Conservation (phyloP, 2,888 invertebrate genomes). For the Octonoba sinensis region DNA sequence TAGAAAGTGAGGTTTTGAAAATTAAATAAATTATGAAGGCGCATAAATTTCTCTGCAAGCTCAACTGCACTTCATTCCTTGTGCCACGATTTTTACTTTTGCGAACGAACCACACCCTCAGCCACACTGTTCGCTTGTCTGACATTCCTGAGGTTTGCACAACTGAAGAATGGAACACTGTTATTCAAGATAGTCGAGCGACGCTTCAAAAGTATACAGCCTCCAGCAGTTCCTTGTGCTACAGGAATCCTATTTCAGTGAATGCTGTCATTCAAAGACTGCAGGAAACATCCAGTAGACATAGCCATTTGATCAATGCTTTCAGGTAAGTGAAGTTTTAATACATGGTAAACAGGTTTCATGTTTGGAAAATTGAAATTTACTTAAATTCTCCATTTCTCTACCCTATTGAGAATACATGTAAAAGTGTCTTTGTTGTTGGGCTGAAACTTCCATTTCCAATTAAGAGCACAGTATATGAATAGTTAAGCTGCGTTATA, state of each 20-base stretch:
- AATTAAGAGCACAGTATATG: too few species aligned
- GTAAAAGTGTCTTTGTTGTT: too few species aligned
- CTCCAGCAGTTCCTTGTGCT: background rate
- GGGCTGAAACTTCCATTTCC: too few species aligned
- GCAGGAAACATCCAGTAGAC: slow-evolving; percentile 13
- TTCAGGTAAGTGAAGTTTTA: slow-evolving; percentile 36
- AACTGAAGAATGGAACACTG: slow-evolving; percentile 38
- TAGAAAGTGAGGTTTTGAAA: too few species aligned
- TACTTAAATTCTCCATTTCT: too few species aligned
- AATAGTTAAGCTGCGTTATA: too few species aligned
- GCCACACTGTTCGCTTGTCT: slow-evolving; percentile 16
- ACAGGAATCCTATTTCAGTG: background rate
- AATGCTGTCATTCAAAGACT: slow-evolving; percentile 25
- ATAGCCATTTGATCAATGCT: slow-evolving; percentile 24
- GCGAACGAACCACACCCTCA: background rate
- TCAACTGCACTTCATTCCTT: too few species aligned
- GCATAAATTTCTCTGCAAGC: too few species aligned
- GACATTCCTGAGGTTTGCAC: slow-evolving; percentile 45
- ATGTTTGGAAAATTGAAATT: background rate
- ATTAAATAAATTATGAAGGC: too few species aligned
- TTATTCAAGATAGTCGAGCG: slow-evolving; percentile 22
- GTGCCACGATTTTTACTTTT: too few species aligned
- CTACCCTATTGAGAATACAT: too few species aligned
- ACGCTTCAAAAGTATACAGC: slow-evolving; percentile 15
- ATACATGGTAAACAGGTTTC: background rate